These are phyloP conservation scores for Microcaecilia unicolor DNA, from an alignment of 2,797 vertebrate species.

Conservation along the genomic window DNA sequence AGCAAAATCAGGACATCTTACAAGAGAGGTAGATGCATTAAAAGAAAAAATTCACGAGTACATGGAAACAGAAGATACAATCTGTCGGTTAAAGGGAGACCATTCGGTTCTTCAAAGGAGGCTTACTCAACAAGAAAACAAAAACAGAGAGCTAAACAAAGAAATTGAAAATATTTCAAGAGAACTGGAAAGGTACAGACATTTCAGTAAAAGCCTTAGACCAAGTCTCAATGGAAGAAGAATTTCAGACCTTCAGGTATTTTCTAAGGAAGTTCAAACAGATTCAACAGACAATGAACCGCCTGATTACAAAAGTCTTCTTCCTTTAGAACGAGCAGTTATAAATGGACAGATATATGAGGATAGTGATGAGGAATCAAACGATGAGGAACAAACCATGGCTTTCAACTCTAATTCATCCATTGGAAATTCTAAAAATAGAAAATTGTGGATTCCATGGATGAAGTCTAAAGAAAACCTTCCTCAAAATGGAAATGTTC, in stretches of 20 bases:
- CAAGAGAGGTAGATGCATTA: slow-evolving; percentile 78
- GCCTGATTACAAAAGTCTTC: slow-evolving; percentile 63
- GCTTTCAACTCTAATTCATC: slow-evolving; percentile 62
- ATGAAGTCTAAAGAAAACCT: slow-evolving; percentile 70
- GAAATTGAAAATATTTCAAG: slow-evolving; percentile 86
- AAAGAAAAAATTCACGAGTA: slow-evolving; percentile 94
- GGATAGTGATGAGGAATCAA: slow-evolving; percentile 62
- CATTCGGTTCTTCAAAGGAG: slow-evolving; percentile 80
- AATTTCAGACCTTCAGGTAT: slow-evolving; percentile 81
- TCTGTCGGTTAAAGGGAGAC: slow-evolving; percentile 81
- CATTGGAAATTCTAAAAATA: slow-evolving; percentile 66
- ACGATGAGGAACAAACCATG: slow-evolving; percentile 62
- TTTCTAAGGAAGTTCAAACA: slow-evolving; percentile 91
- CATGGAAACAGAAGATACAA: slow-evolving; percentile 81
- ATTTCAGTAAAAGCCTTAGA: slow-evolving; percentile 81
- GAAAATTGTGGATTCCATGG: slow-evolving; percentile 69
- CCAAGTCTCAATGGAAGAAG: slow-evolving; percentile 78
- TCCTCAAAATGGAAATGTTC: slow-evolving; percentile 69
- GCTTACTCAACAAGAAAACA: slow-evolving; percentile 83
- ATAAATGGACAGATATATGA: slow-evolving; percentile 77
- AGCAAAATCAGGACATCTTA: slow-evolving; percentile 81
- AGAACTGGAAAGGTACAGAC: slow-evolving; percentile 81
- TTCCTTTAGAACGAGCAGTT: slow-evolving; percentile 67
- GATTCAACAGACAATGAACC: slow-evolving; percentile 68
- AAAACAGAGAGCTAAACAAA: slow-evolving; percentile 82